phyloP scores from a whole-genome alignment of 2,888 invertebrate genomes.

The Coronaproctus castanopsis region DNA sequence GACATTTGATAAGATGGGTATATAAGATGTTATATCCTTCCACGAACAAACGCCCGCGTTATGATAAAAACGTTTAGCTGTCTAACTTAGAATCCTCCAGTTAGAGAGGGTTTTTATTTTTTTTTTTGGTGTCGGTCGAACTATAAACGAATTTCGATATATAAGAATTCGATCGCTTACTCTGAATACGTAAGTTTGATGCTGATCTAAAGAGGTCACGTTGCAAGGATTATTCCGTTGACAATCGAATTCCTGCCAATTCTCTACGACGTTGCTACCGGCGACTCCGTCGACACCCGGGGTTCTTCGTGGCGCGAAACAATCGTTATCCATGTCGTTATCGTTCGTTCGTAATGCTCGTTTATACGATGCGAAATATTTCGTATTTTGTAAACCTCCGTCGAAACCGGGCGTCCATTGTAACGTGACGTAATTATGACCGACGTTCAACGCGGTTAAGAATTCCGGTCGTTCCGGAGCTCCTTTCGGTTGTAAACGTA shows the following conservation, averaged over 20 bases:
- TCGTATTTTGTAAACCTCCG: conserved; percentile 67
- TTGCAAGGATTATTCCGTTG: conserved; percentile 71
- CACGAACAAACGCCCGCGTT: no score
- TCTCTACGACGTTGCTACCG: conserved; percentile 28
- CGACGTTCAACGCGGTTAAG: conserved; percentile 47
- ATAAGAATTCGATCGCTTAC: no score
- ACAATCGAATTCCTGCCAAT: conserved; percentile 71
- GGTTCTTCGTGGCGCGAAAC: conserved; percentile 29
- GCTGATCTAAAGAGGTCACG: conserved; percentile 63
- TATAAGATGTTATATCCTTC: no score
- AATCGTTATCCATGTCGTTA: conserved; percentile 39
- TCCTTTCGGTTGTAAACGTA: conserved; percentile 65
- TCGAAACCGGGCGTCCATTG: conserved; percentile 80
- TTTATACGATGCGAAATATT: conserved; percentile 66
- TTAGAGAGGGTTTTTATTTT: no score
- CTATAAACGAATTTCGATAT: no score
- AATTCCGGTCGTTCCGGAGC: conserved; percentile 64
- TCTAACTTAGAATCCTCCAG: no score
- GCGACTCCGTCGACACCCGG: no score
- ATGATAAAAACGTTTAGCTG: no score
- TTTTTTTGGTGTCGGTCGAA: no score
- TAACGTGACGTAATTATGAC: conserved; percentile 56
- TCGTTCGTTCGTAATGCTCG: conserved; percentile 39
- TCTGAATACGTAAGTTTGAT: conserved; percentile 69
- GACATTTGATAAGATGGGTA: no score